Base-by-base conservation (phyloP, 1,140 invertebrate species). In the Brachionus calyciflorus region DNA sequence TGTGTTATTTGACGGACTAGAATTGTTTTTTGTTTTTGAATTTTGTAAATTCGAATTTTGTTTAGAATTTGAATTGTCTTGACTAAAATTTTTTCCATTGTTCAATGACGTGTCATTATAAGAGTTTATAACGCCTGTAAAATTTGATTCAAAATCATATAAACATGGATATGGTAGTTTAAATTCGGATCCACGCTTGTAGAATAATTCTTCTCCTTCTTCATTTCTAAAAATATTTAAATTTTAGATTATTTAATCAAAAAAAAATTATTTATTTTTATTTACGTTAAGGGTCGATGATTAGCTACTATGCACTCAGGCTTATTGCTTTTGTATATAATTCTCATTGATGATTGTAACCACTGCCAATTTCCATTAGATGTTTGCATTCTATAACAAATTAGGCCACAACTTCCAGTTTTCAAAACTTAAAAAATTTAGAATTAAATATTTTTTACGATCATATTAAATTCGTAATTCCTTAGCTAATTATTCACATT, bases 261-360 rank as follows among this genome's bases (percentile, higher is more conserved):
- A 26, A 37, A 53, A 53, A 53, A 21, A 12, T 40, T 26, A 21
- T 3, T 4, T 19, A 7, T 33, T 53, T 26, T 19, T 44, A 41
- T 91, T 90, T 87, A 95, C 96, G 97, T 97, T 4, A 98, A 89
- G 57, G 96, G 94, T 79, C 94, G 89, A 87, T 99, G 96, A 37
- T 94, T 98, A 83, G 93, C 95, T 77, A 98, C 95, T 77, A 99
- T 94, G 85, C 96, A 98, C 84, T 99, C 96, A 1, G 96, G 94
- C 86, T 98, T 99, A 78, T 94, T 97, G 86, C 98, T 98, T 86
- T 99, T 99, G 86, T 98, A 98, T 37, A 98, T 93, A 55, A 98
- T 88, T 80, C 94, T 88, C 4, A 95, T 96, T 79, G 93, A 96
- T 0, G 94, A 97, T 87, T 99, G 96, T 26, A 99, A 86, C 95